A percentile compares a stretch with the other conserved stretches of the same genome.
Conservation (phyloP, 2,113 vertebrate genomes). For the Genyomyrus donnyi region DNA sequence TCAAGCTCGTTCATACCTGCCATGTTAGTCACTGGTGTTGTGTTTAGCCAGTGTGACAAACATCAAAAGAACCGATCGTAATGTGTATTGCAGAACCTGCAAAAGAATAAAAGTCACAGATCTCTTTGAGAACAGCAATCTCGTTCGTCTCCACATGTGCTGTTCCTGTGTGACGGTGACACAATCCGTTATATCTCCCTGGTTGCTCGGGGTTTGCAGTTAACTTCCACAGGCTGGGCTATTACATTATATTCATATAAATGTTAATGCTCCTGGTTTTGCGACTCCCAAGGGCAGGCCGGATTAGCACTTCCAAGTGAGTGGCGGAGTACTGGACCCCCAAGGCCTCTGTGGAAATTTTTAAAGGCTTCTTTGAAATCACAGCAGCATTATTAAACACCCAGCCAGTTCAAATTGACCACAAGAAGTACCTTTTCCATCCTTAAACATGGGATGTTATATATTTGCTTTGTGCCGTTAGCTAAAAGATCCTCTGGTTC, state of each 20-base stretch:
- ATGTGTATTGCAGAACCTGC: slow-evolving; percentile 17
- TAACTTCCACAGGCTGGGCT: slow-evolving; percentile 13
- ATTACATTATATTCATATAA: slow-evolving; percentile 19
- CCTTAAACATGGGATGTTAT: neutral
- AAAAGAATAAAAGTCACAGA: neutral
- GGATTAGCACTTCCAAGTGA: slow-evolving; percentile 27
- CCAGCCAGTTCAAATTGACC: slow-evolving; percentile 18
- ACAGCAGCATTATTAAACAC: slow-evolving; percentile 16
- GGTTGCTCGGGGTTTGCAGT: neutral
- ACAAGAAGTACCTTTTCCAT: neutral
- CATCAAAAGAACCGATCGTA: slow-evolving; percentile 31
- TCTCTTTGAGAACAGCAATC: neutral
- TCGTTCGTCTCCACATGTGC: neutral
- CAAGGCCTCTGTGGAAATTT: slow-evolving; percentile 21
- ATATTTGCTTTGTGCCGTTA: neutral
- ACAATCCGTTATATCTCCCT: too few relatives aligned
- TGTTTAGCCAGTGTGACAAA: slow-evolving; percentile 26
- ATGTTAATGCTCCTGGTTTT: slow-evolving; percentile 15
- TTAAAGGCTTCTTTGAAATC: slow-evolving; percentile 32
- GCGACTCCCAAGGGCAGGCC: slow-evolving; percentile 6
- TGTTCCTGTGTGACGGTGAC: neutral
- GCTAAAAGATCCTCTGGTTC: neutral
- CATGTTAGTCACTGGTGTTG: slow-evolving; percentile 19
- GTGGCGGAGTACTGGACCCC: neutral
- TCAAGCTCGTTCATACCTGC: neutral